Percentiles rank a stretch among this genome's conserved stretches.
These are phyloP conservation scores for Myzus persicae DNA, from an alignment of 1,140 invertebrate genomes.

Conservation along the genomic window DNA sequence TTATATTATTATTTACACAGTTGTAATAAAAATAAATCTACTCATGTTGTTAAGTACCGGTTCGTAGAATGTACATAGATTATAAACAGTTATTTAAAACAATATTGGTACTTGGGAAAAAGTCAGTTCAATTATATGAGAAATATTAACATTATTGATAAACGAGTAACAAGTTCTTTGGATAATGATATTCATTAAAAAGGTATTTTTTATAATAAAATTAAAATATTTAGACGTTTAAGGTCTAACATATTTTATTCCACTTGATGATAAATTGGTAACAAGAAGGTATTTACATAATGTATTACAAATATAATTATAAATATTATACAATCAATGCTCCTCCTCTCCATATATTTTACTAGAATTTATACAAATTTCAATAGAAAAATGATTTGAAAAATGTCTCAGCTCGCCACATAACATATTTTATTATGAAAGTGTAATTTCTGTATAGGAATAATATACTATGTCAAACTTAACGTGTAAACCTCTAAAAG, in stretches of 20 bases:
- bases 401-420: not conserved
- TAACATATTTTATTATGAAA: not conserved
- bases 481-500: not conserved
- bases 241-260: not conserved
- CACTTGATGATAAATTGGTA: not conserved
- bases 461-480: not conserved
- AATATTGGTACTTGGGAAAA: not conserved
- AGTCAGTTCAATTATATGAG: not conserved
- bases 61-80: not conserved
- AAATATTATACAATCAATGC: no score
- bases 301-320: not conserved
- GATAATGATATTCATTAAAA: not conserved
- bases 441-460: not conserved
- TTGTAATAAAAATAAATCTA: not conserved
- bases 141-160: not conserved
- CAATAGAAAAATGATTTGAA: not conserved
- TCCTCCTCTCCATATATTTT: not conserved
- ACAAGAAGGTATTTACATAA: not conserved
- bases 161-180: not conserved
- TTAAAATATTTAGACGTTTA: not conserved
- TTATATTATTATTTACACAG: not conserved
- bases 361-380: not conserved
- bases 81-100: not conserved
- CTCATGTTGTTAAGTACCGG: not conserved
- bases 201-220: not conserved